A percentile compares a stretch with the other conserved stretches of the same genome.
phyloP scores from a whole-genome alignment of 2,113 vertebrate genomes.

The Labrus mixtus region DNA sequence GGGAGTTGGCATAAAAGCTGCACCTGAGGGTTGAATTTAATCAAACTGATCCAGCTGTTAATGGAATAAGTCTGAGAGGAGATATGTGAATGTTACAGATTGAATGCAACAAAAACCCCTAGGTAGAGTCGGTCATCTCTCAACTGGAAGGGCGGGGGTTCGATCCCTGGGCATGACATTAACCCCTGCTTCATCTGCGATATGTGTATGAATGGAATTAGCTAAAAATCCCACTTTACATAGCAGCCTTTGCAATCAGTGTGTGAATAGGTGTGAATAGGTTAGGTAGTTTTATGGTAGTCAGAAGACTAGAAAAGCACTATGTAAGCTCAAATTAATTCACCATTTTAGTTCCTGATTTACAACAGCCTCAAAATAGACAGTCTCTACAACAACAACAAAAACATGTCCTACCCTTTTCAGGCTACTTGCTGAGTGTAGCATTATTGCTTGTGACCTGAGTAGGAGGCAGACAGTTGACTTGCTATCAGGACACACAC shows the following conservation, averaged over 20 bases:
- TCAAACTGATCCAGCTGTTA: conserved; percentile 24
- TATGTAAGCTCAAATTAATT: too few relatives aligned
- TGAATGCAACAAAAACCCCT: neutral
- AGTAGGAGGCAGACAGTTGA: conserved; percentile 5
- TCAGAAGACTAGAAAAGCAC: too few relatives aligned
- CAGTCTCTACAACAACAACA: neutral
- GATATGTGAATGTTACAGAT: neutral
- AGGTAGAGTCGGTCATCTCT: too few relatives aligned
- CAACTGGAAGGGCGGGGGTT: too few relatives aligned
- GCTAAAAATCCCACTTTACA: too few relatives aligned
- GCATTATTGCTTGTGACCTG: neutral
- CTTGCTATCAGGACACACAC: conserved; percentile 24
- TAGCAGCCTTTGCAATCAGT: too few relatives aligned
- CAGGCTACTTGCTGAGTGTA: neutral
- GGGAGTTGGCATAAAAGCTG: conserved; percentile 32
- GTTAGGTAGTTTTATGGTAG: too few relatives aligned
- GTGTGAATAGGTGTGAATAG: too few relatives aligned
- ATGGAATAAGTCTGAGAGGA: conserved; percentile 8
- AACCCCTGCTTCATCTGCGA: too few relatives aligned
- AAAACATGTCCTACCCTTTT: neutral
- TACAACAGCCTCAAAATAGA: neutral
- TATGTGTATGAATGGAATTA: too few relatives aligned
- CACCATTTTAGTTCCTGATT: neutral
- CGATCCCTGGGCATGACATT: too few relatives aligned
- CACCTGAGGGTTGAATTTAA: conserved; percentile 18